A percentile compares a stretch with the other conserved stretches of the same genome.
Conservation (phyloP, 2,888 invertebrate genomes). For the Congeria kusceri region DNA sequence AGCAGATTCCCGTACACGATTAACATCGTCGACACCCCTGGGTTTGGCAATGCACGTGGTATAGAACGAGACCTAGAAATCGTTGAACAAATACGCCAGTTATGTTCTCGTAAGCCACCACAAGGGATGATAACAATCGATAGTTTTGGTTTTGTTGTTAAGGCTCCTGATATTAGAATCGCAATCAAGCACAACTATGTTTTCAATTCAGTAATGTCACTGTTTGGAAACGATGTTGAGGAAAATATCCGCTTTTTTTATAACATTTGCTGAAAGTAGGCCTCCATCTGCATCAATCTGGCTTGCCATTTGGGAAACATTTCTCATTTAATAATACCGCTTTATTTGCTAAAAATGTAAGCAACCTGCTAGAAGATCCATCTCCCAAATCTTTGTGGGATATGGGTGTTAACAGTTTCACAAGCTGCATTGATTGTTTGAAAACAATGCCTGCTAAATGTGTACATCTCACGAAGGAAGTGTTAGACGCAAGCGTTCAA, state of each 20-base stretch:
- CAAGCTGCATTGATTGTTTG: constrained; percentile 37
- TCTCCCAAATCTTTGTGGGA: constrained; percentile 41
- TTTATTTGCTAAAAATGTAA: constrained; percentile 28
- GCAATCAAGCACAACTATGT: constrained; percentile 48
- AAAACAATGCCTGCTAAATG: constrained; percentile 33
- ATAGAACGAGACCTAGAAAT: constrained; percentile 35
- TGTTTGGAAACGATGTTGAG: constrained; percentile 50
- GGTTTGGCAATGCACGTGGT: too few relatives aligned
- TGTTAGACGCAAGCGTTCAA: constrained; percentile 29
- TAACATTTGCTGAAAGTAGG: constrained; percentile 55
- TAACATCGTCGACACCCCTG: too few relatives aligned
- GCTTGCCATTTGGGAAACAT: constrained; percentile 25
- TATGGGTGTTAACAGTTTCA: constrained; percentile 44
- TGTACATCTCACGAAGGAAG: constrained; percentile 45
- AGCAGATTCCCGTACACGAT: too few relatives aligned
- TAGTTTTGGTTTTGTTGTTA: constrained; percentile 42
- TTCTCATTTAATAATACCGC: constrained; percentile 55
- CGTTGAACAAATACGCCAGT: constrained; percentile 48
- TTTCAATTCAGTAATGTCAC: constrained; percentile 42
- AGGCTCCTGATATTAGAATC: constrained; percentile 45
- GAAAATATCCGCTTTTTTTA: constrained; percentile 45
- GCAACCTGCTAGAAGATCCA: constrained; percentile 12
- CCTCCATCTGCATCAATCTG: constrained; percentile 44
- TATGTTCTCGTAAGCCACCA: constrained; percentile 33
- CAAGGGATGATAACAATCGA: constrained; percentile 42